Base-by-base conservation (phyloP, 1,140 invertebrate species). In the Bradysia coprophila region DNA sequence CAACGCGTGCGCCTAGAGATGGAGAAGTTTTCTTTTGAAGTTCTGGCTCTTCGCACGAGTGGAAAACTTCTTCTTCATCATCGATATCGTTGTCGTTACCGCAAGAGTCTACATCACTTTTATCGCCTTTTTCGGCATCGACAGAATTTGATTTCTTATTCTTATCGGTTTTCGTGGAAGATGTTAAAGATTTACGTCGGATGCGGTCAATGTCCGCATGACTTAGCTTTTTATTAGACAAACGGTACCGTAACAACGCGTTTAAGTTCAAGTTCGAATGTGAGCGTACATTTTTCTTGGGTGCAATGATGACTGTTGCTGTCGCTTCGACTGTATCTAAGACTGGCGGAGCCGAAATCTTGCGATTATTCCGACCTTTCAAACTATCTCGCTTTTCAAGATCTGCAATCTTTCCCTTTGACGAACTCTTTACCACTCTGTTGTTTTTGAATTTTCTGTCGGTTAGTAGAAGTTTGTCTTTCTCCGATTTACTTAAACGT, bases 371-470 rank as follows among this genome's bases (percentile, higher is more conserved):
- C 6, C 24, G 24, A 28, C 24, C 24, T 8, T 28, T 28, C 6
- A 28, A 6, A 13, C 13, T 28, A 19, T 19, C 21, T 38, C 18
- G 36, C 36, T 38, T 38, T 19, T 38, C 36, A 16, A 10, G 38
- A 10, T 47, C 21, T 4, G 33, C 33, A 5, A 54, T 46, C 43
- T 53, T 53, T 21, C 42, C 51, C 37, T 53, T 52, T 1, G 52
- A 54, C 3, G 48, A 49, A 43, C 52, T 54, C 42, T 54, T 54
- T 41, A 49, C 48, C 37, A 54, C 49, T 21, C 51, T 48, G 47
- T 53, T 52, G 33, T 53, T 45, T 24, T 49, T 49, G 33, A 46
- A 54, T 32, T 54, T 54, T 16, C 46, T 47, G 49, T 54, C 52
- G 15, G 48, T 51, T 21, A 51, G 40, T 6, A 54, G 41, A 10